phyloP scores from a whole-genome alignment of 1,140 invertebrate species.

The Lycorma delicatula region DNA sequence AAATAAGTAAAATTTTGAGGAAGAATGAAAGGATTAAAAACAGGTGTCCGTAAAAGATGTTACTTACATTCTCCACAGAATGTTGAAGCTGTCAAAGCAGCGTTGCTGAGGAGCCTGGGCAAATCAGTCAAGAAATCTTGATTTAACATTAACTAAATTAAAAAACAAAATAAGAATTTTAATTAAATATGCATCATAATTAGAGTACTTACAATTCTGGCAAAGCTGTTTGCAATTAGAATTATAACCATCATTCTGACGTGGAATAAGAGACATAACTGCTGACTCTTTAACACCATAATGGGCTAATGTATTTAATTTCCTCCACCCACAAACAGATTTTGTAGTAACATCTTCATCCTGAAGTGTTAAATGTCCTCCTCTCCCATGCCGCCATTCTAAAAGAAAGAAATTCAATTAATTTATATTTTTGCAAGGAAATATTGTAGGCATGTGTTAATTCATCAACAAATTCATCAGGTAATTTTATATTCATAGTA shows the following conservation, averaged over 20 bases:
- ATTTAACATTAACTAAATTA: too few relatives aligned
- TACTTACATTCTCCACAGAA: too few relatives aligned
- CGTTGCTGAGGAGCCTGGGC: too few relatives aligned
- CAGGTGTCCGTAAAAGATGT: too few relatives aligned
- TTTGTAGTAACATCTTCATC: conserved; percentile 91
- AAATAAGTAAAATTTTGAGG: too few relatives aligned
- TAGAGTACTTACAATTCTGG: conserved; percentile 53
- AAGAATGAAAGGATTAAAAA: too few relatives aligned
- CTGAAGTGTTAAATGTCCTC: conserved; percentile 81
- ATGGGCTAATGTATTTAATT: conserved; percentile 84
- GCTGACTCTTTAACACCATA: conserved; percentile 93
- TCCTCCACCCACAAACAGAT: conserved; percentile 78
- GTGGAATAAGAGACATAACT: conserved; percentile 82
- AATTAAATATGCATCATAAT: too few relatives aligned
- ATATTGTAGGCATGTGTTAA: not conserved
- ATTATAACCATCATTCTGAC: conserved; percentile 75
- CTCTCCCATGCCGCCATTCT: conserved; percentile 88
- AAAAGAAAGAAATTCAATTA: conserved; percentile 28
- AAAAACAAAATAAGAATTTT: too few relatives aligned
- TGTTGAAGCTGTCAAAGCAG: too few relatives aligned
- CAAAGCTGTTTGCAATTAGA: conserved; percentile 72
- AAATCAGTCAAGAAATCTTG: too few relatives aligned
- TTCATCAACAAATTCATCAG: too few relatives aligned
- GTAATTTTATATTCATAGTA: too few relatives aligned
- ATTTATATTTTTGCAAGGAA: not conserved